Evolutionary conservation across 2,888 invertebrate species (phyloP).

Genomic region (Cartodere bifasciata): DNA sequence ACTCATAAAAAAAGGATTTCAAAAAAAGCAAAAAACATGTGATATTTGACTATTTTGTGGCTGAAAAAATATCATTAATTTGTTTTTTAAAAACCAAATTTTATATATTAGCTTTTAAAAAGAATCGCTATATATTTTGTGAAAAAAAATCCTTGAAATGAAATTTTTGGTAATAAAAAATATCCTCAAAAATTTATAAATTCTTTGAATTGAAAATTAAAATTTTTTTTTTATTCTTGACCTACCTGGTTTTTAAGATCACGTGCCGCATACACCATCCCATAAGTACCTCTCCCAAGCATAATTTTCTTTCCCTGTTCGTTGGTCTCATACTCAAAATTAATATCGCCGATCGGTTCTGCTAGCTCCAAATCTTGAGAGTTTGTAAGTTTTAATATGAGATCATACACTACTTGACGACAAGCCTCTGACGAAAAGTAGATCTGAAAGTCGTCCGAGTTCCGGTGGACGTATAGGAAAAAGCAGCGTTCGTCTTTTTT

Average conservation of each 20-base stretch:
- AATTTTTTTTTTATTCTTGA: neutral
- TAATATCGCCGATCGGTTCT: slow-evolving; percentile 30
- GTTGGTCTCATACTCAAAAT: slow-evolving; percentile 92
- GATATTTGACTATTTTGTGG: too few relatives aligned
- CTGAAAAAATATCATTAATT: too few relatives aligned
- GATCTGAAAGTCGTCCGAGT: slow-evolving; percentile 98
- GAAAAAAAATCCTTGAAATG: too few relatives aligned
- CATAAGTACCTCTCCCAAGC: slow-evolving; percentile 92
- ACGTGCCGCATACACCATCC: slow-evolving; percentile 85
- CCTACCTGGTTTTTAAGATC: slow-evolving; percentile 87
- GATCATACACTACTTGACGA: slow-evolving; percentile 70
- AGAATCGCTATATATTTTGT: too few relatives aligned
- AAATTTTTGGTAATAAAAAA: too few relatives aligned
- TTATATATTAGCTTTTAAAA: too few relatives aligned
- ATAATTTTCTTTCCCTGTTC: slow-evolving; percentile 75
- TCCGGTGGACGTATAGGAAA: slow-evolving; percentile 94
- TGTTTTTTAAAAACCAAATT: too few relatives aligned
- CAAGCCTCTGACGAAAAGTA: slow-evolving; percentile 85
- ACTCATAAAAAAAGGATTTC: too few relatives aligned
- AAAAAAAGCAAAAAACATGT: too few relatives aligned
- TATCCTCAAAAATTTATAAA: too few relatives aligned
- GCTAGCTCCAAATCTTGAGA: slow-evolving; percentile 53
- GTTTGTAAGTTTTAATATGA: slow-evolving; percentile 76
- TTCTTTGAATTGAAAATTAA: too few relatives aligned
- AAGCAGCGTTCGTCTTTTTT: slow-evolving; percentile 92